Evolutionary conservation across 2,888 invertebrate species (phyloP), one percentile per base, ranked within the genome.

Genomic region (Meteorus colon): DNA sequence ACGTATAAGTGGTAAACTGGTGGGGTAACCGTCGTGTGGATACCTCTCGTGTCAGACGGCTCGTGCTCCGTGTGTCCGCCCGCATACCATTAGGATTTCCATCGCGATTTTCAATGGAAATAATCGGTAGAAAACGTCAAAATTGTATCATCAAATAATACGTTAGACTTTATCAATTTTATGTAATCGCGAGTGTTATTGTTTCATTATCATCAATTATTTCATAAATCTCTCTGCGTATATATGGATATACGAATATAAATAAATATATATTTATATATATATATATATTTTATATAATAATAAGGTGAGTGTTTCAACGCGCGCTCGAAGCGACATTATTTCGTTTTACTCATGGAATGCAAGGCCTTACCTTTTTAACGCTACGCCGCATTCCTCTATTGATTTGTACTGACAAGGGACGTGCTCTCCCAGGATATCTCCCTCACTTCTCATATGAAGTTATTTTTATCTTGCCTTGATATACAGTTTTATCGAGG

Each of bases 361-460:
- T 85, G 85, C 82, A 84, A 76, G 75, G 78, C 78, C 78, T 78
- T 77, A 77, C 82, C 81, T 84, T 84, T 86, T 87, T 85, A 84
- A 85, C 84, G 85, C 86, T 85, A 83, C 83, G 84, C 85, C 86
- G 86, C 89, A 89, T 89, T 89, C 89, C 88, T 87, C 83, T 88
- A 89, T 89, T 82, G 88, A 88, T 89, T 88, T 85, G 82, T 81
- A 81, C 81, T 81, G 80, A 78, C 79, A 77, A 77, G 76, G 75
- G 74, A 78, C 74, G 76, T 77, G 72, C 60, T 70, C 63, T 65
- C 71, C 19, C 24, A 74, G 70, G 68, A 77, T 74, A n/a, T 76
- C 73, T 72, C 63, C 74, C 70, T 72, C 37, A 67, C 51, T 65
- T 60, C 66, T 76, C 34, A 29, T 41, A 24, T 59, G 12, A 14